Conservation (phyloP, 2,888 invertebrate species). For the Brachyptera putata region DNA sequence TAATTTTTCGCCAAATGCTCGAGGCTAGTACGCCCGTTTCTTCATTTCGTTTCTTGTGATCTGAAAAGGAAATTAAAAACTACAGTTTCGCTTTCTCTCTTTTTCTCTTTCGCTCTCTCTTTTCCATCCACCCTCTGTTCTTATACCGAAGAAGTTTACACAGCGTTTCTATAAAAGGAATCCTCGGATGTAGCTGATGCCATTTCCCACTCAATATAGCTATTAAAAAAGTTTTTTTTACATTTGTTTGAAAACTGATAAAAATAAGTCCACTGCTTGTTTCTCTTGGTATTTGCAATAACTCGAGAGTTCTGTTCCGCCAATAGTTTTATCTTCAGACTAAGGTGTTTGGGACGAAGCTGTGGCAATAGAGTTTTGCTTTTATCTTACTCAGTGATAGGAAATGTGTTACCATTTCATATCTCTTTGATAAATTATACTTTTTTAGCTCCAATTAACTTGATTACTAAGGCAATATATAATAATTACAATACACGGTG, state of each 20-base stretch:
- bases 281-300: background rate
- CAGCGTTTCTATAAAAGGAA: no score
- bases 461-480: no score
- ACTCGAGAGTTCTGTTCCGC: background rate
- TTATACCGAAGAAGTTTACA: background rate
- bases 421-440: no score
- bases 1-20: constrained; percentile 17
- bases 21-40: constrained; percentile 3
- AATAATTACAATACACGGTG: no score
- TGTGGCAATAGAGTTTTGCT: background rate
- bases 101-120: no score
- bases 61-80: constrained; percentile 24
- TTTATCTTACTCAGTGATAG: constrained; percentile 1
- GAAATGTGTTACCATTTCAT: no score
- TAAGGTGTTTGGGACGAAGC: constrained; percentile 3
- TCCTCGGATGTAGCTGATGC: background rate
- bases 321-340: background rate
- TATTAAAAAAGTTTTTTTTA: constrained; percentile 17
- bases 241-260: constrained; percentile 9
- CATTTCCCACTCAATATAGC: constrained; percentile 15
- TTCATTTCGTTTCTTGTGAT: constrained; percentile 1
- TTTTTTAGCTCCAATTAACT: no score
- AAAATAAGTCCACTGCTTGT: constrained; percentile 3
- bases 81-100: constrained; percentile 1
- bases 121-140: background rate